Conservation (phyloP, 2,113 vertebrate genomes). For the Sisor rabdophorus region DNA sequence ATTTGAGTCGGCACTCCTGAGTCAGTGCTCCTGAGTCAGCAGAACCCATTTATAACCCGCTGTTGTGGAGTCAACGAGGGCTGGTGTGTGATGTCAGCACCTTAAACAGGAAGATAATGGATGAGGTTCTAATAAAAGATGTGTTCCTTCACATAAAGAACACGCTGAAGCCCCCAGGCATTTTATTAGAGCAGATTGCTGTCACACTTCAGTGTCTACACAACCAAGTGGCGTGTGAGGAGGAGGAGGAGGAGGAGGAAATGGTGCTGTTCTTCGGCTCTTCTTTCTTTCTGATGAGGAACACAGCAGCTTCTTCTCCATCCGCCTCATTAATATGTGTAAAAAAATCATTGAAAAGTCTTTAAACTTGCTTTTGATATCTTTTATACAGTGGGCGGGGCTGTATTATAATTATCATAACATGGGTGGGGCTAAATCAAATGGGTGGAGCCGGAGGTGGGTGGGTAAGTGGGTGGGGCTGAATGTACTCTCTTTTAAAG, state of each 20-base stretch:
- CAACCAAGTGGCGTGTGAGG: not conserved
- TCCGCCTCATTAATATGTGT: no score
- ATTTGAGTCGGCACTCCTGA: constrained; percentile 43
- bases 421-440: no score
- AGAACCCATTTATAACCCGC: constrained; percentile 45
- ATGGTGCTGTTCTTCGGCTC: not conserved
- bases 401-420: no score
- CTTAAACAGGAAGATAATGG: constrained; percentile 38
- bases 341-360: no score
- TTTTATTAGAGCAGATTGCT: constrained; percentile 1
- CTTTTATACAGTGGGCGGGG: no score
- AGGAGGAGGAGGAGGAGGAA: no score
- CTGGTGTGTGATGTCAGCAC: constrained; percentile 17
- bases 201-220: not conserved
- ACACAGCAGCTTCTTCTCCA: no score
- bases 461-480: no score
- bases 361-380: no score
- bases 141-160: constrained; percentile 21
- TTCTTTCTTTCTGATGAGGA: not conserved
- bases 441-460: no score
- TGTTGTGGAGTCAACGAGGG: constrained; percentile 32
- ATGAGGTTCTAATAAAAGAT: constrained; percentile 31
- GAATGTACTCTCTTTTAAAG: no score
- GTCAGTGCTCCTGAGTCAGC: constrained; percentile 51
- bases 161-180: constrained; percentile 6